Base-by-base conservation (phyloP, 2,113 vertebrate genomes). In the Gopherus flavomarginatus region DNA sequence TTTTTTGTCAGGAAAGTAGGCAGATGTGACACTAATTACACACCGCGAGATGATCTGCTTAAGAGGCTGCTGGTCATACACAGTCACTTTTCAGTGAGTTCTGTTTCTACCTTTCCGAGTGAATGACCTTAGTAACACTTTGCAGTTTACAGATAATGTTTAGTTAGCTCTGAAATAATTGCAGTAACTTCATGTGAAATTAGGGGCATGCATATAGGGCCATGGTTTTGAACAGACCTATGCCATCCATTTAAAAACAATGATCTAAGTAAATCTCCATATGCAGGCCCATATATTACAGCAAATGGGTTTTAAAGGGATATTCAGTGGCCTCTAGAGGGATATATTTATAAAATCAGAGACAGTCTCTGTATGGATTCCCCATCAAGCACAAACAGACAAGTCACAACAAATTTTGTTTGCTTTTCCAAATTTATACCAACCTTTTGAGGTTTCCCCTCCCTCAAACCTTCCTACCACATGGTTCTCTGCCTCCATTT, bases 151-250 rank as follows among this genome's bases (percentile, higher is more conserved):
- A 69, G 65, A 35, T 38, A 69, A 17, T 69, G 10, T 87, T 93
- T 50, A 90, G 6, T 87, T 90, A 82, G 65, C 91, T 47, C 16
- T 96, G 75, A 83, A 88, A 54, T 8, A 86, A 79, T 90, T 95
- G 44, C 17, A 78, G 11, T 44, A 53, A 11, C 49, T 52, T 5
- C 35, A 29, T 79, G 1, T 11, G 72, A 47, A 85, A 83, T n/a
- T n/a, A 83, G 5, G 1, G 14, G 3, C 42, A 19, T 65, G 38
- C 53, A 88, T 2, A 29, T 90, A 26, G 11, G 2, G 13, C 19
- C 19, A 47, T 47, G 78, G 14, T 69, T 91, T 47, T n/a, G 8
- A 14, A 11, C 6, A 52, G 11, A 44, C 2, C 22, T 85, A 80
- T 35, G 84, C 91, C 81, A 21, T 47, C 5, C 19, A 53, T 19